These are phyloP conservation scores for Enteromius afrohamiltoni DNA, from an alignment of 2,797 vertebrate species.

Conservation along the genomic window DNA sequence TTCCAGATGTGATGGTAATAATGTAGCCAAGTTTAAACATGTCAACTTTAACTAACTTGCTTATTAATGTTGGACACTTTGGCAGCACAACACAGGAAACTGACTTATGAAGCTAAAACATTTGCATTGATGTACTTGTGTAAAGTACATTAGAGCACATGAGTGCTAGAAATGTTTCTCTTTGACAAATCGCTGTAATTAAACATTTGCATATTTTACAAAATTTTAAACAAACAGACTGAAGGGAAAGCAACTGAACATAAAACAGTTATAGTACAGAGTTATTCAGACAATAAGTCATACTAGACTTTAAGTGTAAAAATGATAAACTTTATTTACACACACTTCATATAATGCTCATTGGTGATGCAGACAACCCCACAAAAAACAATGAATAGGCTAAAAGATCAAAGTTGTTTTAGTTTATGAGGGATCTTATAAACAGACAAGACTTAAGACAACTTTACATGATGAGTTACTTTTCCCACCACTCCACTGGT, in stretches of 20 bases:
- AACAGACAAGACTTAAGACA: neutral
- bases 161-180: neutral
- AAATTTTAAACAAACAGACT: neutral
- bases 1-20: too few relatives aligned
- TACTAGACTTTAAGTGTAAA: conserved; percentile 21
- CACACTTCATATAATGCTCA: conserved; percentile 19
- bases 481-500: neutral
- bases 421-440: conserved; percentile 13
- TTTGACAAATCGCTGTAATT: neutral
- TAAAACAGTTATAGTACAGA: conserved; percentile 8
- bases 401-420: neutral
- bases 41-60: neutral
- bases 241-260: neutral
- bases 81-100: neutral
- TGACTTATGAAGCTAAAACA: neutral
- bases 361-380: neutral
- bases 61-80: too few relatives aligned
- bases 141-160: neutral
- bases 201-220: neutral
- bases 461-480: conserved; percentile 12
- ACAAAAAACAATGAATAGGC: conserved; percentile 4
- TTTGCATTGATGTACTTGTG: neutral
- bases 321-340: conserved; percentile 57
- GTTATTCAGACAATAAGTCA: conserved; percentile 24
- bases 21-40: too few relatives aligned